Evolutionary conservation across 1,140 invertebrate species (phyloP), one percentile per base, ranked within the genome.

Genomic region (Varroa destructor): DNA sequence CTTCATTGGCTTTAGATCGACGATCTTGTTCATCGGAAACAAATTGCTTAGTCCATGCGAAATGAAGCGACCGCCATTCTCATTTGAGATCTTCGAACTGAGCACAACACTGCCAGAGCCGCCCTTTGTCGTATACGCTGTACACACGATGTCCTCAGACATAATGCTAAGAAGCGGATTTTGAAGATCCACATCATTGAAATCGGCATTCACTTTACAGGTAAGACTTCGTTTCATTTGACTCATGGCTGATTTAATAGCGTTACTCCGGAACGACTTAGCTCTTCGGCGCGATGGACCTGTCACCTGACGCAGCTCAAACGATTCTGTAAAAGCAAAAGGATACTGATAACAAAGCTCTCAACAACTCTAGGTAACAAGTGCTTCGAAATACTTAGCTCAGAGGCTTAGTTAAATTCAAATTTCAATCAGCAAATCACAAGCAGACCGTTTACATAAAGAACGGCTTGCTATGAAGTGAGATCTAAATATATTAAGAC

Each of bases 201-300:
- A 67, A 40, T 40, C 61, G 2, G 40, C 61, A 40, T 43, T 14
- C 40, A 67, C 61, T 40, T 67, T 14, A 37, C 12, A 67, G 40
- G 61, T 43, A 37, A 67, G 46, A 5, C 46, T 40, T 12, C 46
- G 12, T 46, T 40, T 43, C n/a, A 67, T 40, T 4, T 40, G 61
- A 67, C 40, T 46, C 61, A 67, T 67, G 40, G 61, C 61, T n/a
- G 61, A 67, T 37, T 40, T 37, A 2, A 67, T 40, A 37, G 46
- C 40, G 61, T 67, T 67, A 37, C 46, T 67, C 14, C 46, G 10
- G 61, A 67, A 67, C 14, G 40, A 43, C 8, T 10, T 12, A 40
- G 61, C 61, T 43, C 57, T 12, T 58, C 57, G 25, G 3, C 57
- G 57, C 57, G 57, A 58, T 6, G 57, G 57, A 58, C 57, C 57